Evolutionary conservation across 2,113 vertebrate species (phyloP).

Genomic region (Alosa alosa): DNA sequence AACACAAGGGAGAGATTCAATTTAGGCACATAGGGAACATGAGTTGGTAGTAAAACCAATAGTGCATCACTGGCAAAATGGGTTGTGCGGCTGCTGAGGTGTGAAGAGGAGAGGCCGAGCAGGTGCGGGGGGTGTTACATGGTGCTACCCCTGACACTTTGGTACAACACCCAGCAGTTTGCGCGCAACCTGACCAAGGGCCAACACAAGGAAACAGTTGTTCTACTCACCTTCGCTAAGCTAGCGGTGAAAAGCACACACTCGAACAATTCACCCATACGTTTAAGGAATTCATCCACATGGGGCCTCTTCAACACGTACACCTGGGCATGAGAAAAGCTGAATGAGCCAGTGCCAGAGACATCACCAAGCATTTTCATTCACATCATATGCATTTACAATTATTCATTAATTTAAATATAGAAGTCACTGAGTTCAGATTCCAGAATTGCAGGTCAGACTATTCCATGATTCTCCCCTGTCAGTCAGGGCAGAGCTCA

Average conservation of each 20-base stretch:
- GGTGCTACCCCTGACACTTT: neutral
- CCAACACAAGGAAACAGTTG: neutral
- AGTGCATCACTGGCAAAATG: conserved; percentile 4
- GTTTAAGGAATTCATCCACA: conserved; percentile 90
- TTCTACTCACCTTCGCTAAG: conserved; percentile 86
- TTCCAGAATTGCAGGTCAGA: conserved; percentile 6
- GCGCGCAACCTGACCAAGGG: neutral
- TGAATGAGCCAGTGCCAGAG: neutral
- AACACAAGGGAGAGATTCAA: conserved; percentile 5
- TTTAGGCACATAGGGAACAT: neutral
- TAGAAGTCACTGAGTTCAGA: neutral
- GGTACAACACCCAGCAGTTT: neutral
- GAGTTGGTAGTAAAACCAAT: conserved; percentile 8
- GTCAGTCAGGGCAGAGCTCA: neutral
- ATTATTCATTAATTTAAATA: neutral
- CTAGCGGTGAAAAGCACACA: conserved; percentile 97
- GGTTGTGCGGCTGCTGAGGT: conserved; percentile 9
- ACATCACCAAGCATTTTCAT: neutral
- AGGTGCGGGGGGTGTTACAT: neutral
- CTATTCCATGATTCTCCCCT: neutral
- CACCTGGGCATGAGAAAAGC: conserved; percentile 70
- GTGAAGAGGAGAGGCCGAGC: conserved; percentile 37
- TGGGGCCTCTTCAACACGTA: conserved; percentile 93
- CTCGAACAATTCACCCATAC: conserved; percentile 96
- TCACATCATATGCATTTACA: neutral